Evolutionary conservation across 2,888 invertebrate genomes (phyloP), one percentile per base, ranked within the genome.

Genomic region (Tribolium freemani): DNA sequence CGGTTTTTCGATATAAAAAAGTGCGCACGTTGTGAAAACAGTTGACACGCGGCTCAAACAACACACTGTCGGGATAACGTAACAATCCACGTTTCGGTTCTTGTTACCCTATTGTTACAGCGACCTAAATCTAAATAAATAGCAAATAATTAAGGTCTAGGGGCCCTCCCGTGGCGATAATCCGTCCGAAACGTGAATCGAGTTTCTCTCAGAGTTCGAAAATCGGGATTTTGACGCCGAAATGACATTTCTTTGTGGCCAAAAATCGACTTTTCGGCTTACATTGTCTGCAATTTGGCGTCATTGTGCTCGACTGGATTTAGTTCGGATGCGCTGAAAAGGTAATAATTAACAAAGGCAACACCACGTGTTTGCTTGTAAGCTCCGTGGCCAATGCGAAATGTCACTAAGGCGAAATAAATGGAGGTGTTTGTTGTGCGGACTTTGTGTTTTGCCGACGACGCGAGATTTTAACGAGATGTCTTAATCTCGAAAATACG

Each of bases 381-480:
- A 86, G 85, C 86, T 83, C 83, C 85, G 83, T 86, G 83, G 81
- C 86, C 83, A 86, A 87, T 86, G 84, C 81, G 81, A 84, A 83
- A 84, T 83, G 87, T 87, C 87, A 86, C 86, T 85, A 84, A 83
- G 81, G 81, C 81, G 83, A 86, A 86, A 86, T 86, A 86, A 87
- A 87, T 87, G 86, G 83, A 84, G 84, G 83, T 85, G 84, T 86
- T 86, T 84, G 83, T 80, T 79, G 75, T 75, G 57, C 67, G 73
- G 56, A 54, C 64, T 71, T 58, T 71, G 51, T 44, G 50, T 46
- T 69, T 69, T 44, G 56, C 30, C 66, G 64, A 68, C 73, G 66
- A 64, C 66, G 44, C 57, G 10, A 26, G 58, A 67, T 26, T 72
- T 69, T 72, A 72, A 72, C 72, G 61, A 67, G 61, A 67, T 44